These are phyloP conservation scores for Calliopsis andreniformis DNA, from an alignment of 1,140 invertebrate genomes.

Conservation along the genomic window DNA sequence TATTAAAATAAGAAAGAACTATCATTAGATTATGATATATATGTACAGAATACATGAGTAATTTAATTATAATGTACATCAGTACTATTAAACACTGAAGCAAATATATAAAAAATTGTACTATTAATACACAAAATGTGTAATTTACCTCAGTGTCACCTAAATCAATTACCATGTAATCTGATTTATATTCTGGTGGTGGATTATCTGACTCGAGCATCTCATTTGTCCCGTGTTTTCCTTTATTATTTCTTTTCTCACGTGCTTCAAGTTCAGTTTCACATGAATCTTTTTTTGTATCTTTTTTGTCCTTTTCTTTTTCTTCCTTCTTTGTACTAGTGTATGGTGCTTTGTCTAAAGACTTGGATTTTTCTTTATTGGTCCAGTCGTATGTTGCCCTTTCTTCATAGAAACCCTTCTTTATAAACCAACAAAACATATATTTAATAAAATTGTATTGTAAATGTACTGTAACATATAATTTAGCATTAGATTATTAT, in stretches of 20 bases:
- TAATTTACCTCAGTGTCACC: constrained; percentile 75
- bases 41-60: too few relatives aligned
- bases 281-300: constrained; percentile 62
- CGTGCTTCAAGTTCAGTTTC: constrained; percentile 67
- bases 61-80: neutral
- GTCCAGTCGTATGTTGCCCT: constrained; percentile 76
- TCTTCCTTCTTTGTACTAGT: constrained; percentile 71
- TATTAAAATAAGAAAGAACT: constrained; percentile 15
- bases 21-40: neutral
- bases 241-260: constrained; percentile 71
- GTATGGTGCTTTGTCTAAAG: constrained; percentile 76
- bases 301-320: constrained; percentile 77
- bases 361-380: constrained; percentile 78
- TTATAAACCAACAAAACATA: constrained; percentile 46
- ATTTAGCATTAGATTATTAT: neutral
- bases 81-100: too few relatives aligned
- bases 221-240: constrained; percentile 78
- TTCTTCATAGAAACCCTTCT: constrained; percentile 76
- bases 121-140: constrained; percentile 1
- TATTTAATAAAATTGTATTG: neutral
- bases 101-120: constrained; percentile 11
- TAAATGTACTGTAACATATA: neutral
- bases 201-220: constrained; percentile 79
- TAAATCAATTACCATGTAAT: constrained; percentile 79
- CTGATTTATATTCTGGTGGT: constrained; percentile 77